Conservation (phyloP, 2,113 vertebrate genomes). For the Rhizomys pruinosus region DNA sequence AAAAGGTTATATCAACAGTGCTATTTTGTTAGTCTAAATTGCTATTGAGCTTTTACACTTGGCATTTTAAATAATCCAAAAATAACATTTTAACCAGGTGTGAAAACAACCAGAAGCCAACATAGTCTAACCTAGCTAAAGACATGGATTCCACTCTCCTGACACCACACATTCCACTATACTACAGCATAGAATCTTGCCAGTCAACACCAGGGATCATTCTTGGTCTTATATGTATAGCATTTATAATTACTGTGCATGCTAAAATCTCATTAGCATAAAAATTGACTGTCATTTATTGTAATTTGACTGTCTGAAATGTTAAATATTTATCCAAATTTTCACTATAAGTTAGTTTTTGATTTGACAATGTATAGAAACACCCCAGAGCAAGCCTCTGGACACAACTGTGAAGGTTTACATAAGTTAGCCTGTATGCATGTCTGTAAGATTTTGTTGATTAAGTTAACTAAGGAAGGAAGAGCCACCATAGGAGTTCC, state of each 20-base stretch:
- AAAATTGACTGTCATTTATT: neutral
- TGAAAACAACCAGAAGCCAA: slow-evolving; percentile 62
- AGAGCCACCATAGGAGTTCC: neutral
- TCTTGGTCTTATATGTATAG: neutral
- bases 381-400: no score
- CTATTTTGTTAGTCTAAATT: slow-evolving; percentile 43
- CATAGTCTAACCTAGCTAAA: neutral
- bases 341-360: slow-evolving; percentile 25
- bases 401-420: neutral
- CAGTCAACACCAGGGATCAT: neutral
- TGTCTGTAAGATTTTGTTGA: neutral
- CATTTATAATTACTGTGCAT: neutral
- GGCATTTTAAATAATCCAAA: slow-evolving; percentile 54
- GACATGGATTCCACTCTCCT: neutral
- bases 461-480: neutral
- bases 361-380: neutral
- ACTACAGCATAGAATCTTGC: neutral
- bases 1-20: slow-evolving; percentile 52
- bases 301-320: neutral
- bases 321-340: slow-evolving; percentile 54
- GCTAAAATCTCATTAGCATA: neutral
- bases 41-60: slow-evolving; percentile 52
- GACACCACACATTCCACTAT: neutral
- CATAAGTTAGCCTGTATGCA: neutral
- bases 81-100: slow-evolving; percentile 66